Percentiles rank a stretch among this genome's conserved stretches.
These are phyloP conservation scores for Tipula unca DNA, from an alignment of 2,888 invertebrate genomes.

Conservation along the genomic window DNA sequence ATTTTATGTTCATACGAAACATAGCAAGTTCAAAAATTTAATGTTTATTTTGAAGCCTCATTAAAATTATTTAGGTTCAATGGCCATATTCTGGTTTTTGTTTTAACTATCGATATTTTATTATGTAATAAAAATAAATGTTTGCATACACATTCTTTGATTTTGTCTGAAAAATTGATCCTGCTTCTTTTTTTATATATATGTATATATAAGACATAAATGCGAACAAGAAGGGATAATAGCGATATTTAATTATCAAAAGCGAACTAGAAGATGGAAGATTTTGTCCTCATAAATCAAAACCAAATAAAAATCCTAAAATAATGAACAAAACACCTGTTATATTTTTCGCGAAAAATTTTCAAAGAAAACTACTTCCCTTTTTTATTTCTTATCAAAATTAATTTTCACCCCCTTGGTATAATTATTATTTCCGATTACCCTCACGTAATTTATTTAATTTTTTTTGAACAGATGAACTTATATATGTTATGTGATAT, in stretches of 20 bases:
- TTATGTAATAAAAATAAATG: neutral
- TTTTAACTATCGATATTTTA: neutral
- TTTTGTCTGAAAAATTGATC: neutral
- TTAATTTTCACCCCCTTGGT: neutral
- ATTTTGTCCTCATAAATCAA: neutral
- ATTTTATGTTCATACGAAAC: neutral
- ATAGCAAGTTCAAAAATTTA: neutral
- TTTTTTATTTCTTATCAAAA: neutral
- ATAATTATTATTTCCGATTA: conserved; percentile 8
- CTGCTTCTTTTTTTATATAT: neutral
- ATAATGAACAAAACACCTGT: neutral
- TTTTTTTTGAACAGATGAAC: neutral
- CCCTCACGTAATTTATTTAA: neutral
- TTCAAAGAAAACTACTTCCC: neutral
- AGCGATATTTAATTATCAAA: neutral
- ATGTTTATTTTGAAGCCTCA: neutral
- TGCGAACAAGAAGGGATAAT: neutral
- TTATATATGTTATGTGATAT: neutral
- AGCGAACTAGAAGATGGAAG: neutral
- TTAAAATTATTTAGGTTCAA: neutral
- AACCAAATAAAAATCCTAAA: neutral
- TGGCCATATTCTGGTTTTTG: neutral
- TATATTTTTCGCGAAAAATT: neutral
- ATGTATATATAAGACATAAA: neutral
- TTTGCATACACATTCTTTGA: neutral